Base-by-base conservation (phyloP, 1,140 invertebrate genomes). In the Aplysia californica region DNA sequence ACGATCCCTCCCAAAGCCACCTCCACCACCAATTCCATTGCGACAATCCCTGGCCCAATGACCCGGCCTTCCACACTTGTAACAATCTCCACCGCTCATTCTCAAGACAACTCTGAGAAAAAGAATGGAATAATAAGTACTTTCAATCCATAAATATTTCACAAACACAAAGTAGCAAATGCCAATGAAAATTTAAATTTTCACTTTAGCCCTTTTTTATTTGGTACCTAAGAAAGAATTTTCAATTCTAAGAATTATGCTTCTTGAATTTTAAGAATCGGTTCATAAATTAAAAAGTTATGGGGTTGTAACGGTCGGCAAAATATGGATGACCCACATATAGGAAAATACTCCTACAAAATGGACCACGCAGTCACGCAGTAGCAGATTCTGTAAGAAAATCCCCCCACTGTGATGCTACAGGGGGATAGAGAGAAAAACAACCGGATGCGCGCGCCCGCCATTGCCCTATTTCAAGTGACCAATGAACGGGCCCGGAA, bases 21-120 rank as follows among this genome's bases (percentile, higher is more conserved):
- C 67, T 33, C 68, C 72, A 18, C 74, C 67, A 31, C 77, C 68
- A 72, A 56, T 20, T 29, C 73, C 76, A 71, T 66, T 65, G 21
- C 76, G 75, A 80, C 86, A 86, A 75, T 88, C 95, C 93, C 89
- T 83, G n/a, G 89, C 87, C 82, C 87, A 89, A 78, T 90, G 89
- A 33, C 89, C 89, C 69, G 79, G 75, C 80, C 84, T 81, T 61
- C 89, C 86, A 78, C 89, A 90, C 79, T 87, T 88, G 80, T 87
- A 90, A 78, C 89, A 90, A 82, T 90, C 82, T 68, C 80, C 78
- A 38, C 74, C 70, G 65, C 76, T 81, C 80, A 81, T 81, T 55
- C 68, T 76, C 31, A 18, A 31, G 29, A 61, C 68, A 41, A 21
- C 29, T 70, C 39, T 10, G n/a, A 65, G 23, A 65, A 65, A 33